Evolutionary conservation across 35 echinoderm and acorn worm species (phyloP).

Genomic region (Apostichopus parvimensis): DNA sequence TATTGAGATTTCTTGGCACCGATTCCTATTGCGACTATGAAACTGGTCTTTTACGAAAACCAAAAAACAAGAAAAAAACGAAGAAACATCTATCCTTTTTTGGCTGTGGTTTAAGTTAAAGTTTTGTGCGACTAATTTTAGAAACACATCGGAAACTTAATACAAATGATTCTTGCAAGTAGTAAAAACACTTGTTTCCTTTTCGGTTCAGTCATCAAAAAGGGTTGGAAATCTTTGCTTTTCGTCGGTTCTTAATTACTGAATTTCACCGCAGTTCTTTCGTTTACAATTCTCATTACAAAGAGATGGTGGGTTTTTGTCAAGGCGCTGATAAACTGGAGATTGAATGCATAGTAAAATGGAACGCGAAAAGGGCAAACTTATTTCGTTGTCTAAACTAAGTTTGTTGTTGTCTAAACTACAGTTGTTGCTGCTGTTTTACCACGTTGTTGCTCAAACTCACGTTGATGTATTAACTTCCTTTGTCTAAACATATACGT

Average conservation of each 20-base stretch:
- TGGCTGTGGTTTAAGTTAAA: not conserved
- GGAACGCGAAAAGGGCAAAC: too few relatives aligned
- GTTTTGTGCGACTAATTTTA: constrained; percentile 1
- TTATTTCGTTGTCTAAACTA: too few relatives aligned
- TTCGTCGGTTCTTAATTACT: constrained; percentile 16
- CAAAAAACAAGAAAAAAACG: too few relatives aligned
- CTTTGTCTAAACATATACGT: too few relatives aligned
- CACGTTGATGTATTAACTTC: too few relatives aligned
- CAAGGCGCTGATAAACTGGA: constrained; percentile 6
- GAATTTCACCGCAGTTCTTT: not conserved
- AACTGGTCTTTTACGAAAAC: too few relatives aligned
- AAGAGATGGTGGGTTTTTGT: not conserved
- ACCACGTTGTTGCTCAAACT: too few relatives aligned
- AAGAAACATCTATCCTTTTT: not conserved
- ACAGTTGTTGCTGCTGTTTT: too few relatives aligned
- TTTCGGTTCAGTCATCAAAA: constrained; percentile 3
- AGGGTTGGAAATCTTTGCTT: not conserved
- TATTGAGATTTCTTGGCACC: too few relatives aligned
- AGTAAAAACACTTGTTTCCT: not conserved
- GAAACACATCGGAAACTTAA: not conserved
- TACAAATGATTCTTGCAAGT: not conserved
- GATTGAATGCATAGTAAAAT: not conserved
- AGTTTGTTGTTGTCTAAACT: too few relatives aligned
- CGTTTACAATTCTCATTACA: constrained; percentile 16
- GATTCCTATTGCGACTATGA: too few relatives aligned